Conservation (phyloP, 2,797 vertebrate genomes). For the Anolis apletophallus region DNA sequence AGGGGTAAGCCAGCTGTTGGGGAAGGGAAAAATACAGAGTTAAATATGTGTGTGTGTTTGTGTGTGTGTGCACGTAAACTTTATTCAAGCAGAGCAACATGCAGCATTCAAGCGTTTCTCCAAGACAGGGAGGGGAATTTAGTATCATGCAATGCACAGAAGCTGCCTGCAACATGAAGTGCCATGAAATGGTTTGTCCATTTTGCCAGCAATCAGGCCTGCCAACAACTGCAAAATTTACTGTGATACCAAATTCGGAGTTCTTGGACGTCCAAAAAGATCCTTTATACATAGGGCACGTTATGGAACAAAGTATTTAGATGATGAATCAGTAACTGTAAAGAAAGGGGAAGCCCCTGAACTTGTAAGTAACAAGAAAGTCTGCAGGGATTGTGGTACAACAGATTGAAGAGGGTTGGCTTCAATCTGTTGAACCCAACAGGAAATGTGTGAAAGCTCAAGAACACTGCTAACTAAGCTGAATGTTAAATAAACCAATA, state of each 20-base stretch:
- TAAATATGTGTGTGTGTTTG: slow-evolving; percentile 60
- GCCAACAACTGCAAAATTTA: background rate
- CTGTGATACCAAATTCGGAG: background rate
- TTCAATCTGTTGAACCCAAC: background rate
- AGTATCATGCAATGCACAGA: slow-evolving; percentile 57
- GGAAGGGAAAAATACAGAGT: slow-evolving; percentile 80
- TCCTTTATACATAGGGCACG: background rate
- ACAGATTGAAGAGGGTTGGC: background rate
- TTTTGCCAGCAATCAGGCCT: background rate
- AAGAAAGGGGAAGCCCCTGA: background rate
- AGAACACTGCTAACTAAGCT: background rate
- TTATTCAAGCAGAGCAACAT: slow-evolving; percentile 59
- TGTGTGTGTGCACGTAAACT: slow-evolving; percentile 25
- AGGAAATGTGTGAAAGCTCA: background rate
- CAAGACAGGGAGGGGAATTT: background rate
- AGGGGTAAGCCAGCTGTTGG: slow-evolving; percentile 95
- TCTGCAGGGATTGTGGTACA: background rate
- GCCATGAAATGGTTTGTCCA: background rate
- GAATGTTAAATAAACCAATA: background rate
- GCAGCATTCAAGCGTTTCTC: slow-evolving; percentile 49
- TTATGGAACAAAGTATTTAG: background rate
- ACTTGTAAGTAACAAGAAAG: background rate
- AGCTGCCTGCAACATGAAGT: background rate
- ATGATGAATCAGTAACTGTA: background rate
- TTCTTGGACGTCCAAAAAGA: slow-evolving; percentile 2